Conservation (phyloP, 2,113 vertebrate species). For the Phylloscopus trochiloides region DNA sequence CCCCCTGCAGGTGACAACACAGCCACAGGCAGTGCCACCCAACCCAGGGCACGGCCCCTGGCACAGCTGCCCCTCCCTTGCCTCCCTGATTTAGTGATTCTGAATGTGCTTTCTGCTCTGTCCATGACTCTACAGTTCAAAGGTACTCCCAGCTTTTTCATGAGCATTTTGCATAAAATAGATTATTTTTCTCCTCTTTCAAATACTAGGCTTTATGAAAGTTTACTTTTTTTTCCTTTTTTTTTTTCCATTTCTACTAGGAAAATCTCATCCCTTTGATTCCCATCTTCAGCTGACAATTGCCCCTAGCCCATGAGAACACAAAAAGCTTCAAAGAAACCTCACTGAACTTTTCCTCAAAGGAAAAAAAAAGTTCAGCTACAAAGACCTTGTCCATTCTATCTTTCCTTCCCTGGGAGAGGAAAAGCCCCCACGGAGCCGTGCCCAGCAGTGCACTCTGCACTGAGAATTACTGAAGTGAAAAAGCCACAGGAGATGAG, state of each 20-base stretch:
- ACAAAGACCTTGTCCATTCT: background rate
- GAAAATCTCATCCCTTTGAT: background rate
- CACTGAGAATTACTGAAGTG: background rate
- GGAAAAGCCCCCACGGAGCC: background rate
- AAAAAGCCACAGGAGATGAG: background rate
- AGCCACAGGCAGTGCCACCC: rapidly evolving
- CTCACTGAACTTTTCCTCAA: background rate
- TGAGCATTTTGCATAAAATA: background rate
- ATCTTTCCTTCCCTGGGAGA: background rate
- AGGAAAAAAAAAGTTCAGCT: background rate
- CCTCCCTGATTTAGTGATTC: background rate
- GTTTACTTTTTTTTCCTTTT: background rate
- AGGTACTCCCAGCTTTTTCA: background rate
- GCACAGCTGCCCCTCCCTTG: rapidly evolving
- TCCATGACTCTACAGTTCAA: background rate
- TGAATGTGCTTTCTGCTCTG: background rate
- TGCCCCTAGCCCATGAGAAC: background rate
- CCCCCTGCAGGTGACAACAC: background rate
- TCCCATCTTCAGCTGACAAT: background rate
- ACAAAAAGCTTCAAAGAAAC: background rate
- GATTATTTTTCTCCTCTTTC: background rate
- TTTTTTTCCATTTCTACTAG: background rate
- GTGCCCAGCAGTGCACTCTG: background rate
- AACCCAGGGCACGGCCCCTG: background rate
- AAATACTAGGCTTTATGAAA: background rate